phyloP scores from a whole-genome alignment of 2,113 vertebrate genomes.

The Psittacus erithacus region DNA sequence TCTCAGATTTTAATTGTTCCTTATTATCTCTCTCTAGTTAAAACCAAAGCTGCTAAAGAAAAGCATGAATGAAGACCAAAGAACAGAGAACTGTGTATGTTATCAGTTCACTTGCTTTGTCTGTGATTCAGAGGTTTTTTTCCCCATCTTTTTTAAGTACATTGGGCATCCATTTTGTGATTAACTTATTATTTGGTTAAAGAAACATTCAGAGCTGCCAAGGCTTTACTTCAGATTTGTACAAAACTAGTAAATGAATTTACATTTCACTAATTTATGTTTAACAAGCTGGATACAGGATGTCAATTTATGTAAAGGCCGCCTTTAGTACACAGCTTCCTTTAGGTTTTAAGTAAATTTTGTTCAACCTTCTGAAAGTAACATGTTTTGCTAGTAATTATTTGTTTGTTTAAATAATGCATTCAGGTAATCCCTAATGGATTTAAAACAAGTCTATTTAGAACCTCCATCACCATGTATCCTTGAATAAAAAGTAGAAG shows the following conservation, averaged over 20 bases:
- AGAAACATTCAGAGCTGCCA: neutral
- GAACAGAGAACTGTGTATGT: conserved; percentile 42
- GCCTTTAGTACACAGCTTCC: neutral
- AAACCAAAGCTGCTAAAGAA: conserved; percentile 55
- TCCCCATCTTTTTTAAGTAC: neutral
- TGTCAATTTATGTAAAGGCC: neutral
- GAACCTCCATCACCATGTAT: neutral
- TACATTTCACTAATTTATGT: neutral
- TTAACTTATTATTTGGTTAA: neutral
- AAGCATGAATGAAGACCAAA: conserved; percentile 20
- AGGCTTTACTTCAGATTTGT: neutral
- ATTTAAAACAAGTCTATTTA: neutral
- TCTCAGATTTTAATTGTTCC: neutral
- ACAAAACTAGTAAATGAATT: neutral
- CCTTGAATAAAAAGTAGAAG: neutral
- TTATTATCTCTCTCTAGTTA: conserved; percentile 51
- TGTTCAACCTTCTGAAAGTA: neutral
- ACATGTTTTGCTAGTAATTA: neutral
- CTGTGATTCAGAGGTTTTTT: neutral
- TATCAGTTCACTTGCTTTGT: neutral
- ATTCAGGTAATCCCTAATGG: neutral
- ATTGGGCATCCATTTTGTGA: neutral
- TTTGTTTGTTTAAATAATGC: neutral
- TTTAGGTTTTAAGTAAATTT: neutral
- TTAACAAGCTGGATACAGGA: neutral